These are phyloP conservation scores for Rhadinocentrus ornatus DNA, from an alignment of 2,797 vertebrate species.

Conservation along the genomic window DNA sequence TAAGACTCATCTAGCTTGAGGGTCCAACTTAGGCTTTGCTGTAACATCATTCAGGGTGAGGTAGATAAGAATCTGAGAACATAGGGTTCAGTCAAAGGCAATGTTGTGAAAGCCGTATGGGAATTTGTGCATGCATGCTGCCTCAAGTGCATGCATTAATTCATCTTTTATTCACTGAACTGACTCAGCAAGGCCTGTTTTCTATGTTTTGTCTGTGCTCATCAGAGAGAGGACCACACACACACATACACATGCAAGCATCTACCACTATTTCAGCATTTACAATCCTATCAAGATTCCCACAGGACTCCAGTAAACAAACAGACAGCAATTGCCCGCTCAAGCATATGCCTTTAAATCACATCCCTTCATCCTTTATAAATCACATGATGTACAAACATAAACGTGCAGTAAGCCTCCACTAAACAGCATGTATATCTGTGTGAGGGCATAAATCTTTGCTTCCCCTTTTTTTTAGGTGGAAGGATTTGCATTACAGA, in stretches of 20 bases:
- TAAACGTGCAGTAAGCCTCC: constrained; percentile 47
- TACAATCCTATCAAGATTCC: constrained; percentile 74
- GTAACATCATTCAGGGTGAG: constrained; percentile 10
- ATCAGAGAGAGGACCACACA: constrained; percentile 55
- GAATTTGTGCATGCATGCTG: constrained; percentile 36
- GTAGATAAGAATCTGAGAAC: constrained; percentile 22
- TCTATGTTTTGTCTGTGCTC: constrained; percentile 47
- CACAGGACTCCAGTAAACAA: constrained; percentile 75
- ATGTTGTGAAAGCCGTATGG: constrained; percentile 38
- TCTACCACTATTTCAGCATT: constrained; percentile 51
- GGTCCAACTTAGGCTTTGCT: constrained; percentile 11
- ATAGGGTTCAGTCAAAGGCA: constrained; percentile 33
- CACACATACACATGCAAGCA: constrained; percentile 28
- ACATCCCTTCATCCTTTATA: constrained; percentile 65
- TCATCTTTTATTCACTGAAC: constrained; percentile 68
- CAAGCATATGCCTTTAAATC: constrained; percentile 71
- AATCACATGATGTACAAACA: constrained; percentile 66
- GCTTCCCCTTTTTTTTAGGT: constrained; percentile 77
- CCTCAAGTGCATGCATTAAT: constrained; percentile 57
- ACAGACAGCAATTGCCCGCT: constrained; percentile 56
- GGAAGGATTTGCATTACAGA: constrained; percentile 50
- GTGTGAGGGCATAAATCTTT: constrained; percentile 67
- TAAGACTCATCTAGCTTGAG: constrained; percentile 1
- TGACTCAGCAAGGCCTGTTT: constrained; percentile 56
- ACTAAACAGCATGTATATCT: constrained; percentile 62